Base-by-base conservation (phyloP, 2,113 vertebrate species). In the Sebastes fasciatus region DNA sequence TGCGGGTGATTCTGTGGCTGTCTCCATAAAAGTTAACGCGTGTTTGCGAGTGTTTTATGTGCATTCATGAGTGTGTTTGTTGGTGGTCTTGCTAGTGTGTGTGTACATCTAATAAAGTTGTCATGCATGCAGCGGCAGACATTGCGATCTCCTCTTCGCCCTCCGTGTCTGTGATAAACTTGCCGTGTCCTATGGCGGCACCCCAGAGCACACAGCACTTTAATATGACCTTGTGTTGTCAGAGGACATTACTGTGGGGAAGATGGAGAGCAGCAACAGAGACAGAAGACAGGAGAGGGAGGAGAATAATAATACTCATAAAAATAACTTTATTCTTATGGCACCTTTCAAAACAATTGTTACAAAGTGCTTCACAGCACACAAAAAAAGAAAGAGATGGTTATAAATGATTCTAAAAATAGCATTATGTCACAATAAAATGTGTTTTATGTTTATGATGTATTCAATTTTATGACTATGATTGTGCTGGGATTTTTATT, bases 191-290 rank as follows among this genome's bases (percentile, higher is more conserved):
- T 86, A 55, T 60, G 51, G 86, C 21, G 8, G 67, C 48, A 52
- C 69, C 82, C 71, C 57, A 19, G 51, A 86, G 80, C 62, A 74
- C 66, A 87, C 26, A 65, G 62, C 89, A 88, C 85, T 92, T 92
- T 84, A 84, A 83, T 73, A 71, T 85, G 93, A 94, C 93, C 92
- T 95, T 95, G 92, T 88, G 82, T 77, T 88, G 86, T 93, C 86
- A 85, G 84, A 70, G 78, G 63, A 89, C 77, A 91, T 90, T 87
- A 90, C 55, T 43, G 57, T 45, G 46, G 79, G 42, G 67, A 83
- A 68, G 80, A 86, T 16, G 77, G 82, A 91, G 74, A 77, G 70
- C 42, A 52, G 65, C 46, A 69, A 60, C 83, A 13, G 23, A 62
- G 77, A 65, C 45, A 52, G 55, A 71, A 70, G 80, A 69, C 57